phyloP scores from a whole-genome alignment of 64 coral and sea anemone species.

The Porites lutea region DNA sequence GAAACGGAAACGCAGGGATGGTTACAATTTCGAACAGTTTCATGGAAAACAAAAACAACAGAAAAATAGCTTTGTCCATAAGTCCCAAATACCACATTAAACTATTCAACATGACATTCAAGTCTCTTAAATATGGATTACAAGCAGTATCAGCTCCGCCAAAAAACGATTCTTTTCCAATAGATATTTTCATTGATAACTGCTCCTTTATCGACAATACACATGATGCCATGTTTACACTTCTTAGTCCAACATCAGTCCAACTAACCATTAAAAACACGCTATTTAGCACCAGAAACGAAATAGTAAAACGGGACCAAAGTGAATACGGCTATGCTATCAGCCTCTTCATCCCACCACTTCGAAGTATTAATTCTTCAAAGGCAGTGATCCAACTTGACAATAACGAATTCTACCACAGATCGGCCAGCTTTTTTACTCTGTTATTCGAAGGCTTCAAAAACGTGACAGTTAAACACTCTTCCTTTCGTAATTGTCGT shows the following conservation, averaged over 20 bases:
- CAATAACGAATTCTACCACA: neutral
- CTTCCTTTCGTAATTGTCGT: neutral
- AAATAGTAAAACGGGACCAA: neutral
- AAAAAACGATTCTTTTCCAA: too few relatives aligned
- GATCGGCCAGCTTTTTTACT: neutral
- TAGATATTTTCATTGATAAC: neutral
- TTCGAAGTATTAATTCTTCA: neutral
- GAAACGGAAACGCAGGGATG: neutral
- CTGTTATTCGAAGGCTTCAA: slow-evolving; percentile 13
- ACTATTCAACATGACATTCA: neutral
- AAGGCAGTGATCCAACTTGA: neutral
- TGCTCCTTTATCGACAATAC: neutral
- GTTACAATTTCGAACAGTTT: neutral
- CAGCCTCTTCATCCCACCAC: neutral
- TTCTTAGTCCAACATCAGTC: neutral
- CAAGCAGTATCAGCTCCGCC: neutral
- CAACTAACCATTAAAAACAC: neutral
- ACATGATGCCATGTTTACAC: neutral
- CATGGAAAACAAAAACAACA: neutral
- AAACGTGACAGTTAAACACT: neutral
- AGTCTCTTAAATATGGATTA: neutral
- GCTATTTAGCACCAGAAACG: neutral
- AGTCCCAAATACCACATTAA: neutral
- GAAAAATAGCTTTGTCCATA: neutral
- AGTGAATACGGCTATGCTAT: neutral